These are phyloP conservation scores for Hydrochoerus hydrochaeris DNA, from an alignment of 2,113 vertebrate species.

Conservation along the genomic window DNA sequence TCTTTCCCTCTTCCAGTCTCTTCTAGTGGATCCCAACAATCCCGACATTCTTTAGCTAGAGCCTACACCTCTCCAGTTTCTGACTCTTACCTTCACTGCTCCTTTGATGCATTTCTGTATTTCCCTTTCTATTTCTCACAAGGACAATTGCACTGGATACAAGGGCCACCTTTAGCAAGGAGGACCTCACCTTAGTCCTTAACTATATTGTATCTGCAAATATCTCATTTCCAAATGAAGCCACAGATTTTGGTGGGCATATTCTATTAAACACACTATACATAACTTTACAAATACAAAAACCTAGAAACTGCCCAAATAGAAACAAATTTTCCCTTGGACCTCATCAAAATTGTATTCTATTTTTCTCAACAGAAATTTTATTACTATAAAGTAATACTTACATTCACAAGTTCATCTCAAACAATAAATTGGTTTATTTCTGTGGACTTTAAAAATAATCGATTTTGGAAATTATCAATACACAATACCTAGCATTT, in stretches of 20 bases:
- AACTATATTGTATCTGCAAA: neutral
- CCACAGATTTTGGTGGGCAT: neutral
- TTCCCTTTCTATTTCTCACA: neutral
- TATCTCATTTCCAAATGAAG: neutral
- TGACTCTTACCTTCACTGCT: neutral
- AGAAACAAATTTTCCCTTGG: neutral
- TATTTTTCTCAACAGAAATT: neutral
- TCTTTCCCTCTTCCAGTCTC: no score
- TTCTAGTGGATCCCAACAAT: neutral
- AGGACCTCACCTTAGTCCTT: neutral
- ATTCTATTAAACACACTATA: neutral
- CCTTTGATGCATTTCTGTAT: neutral
- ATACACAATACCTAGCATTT: neutral
- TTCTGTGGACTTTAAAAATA: conserved; percentile 3
- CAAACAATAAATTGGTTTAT: neutral
- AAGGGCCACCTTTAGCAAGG: neutral
- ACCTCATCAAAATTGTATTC: neutral
- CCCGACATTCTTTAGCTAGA: neutral
- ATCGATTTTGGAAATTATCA: conserved; percentile 3
- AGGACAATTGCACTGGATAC: neutral
- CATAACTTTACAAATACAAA: neutral
- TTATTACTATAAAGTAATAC: conserved; percentile 16
- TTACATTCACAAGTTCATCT: conserved; percentile 9
- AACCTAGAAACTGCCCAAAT: neutral
- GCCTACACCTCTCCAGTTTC: neutral